Base-by-base conservation (phyloP, 2,888 invertebrate species). In the Diaperis boleti region DNA sequence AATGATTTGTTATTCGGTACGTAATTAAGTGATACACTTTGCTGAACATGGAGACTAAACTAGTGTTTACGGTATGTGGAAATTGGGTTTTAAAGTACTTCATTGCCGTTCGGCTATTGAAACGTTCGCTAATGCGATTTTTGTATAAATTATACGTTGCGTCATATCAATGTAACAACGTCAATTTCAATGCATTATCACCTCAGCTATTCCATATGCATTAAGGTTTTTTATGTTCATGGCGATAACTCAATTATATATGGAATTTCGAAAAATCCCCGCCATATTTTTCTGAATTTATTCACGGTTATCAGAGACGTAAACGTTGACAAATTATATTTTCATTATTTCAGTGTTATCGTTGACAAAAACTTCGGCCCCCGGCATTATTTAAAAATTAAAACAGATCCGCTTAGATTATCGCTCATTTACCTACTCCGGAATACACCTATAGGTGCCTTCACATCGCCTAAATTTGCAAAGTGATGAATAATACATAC, bases 11-110 rank as follows among this genome's bases (percentile, higher is more conserved):
- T 72, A 71, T 72, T 71, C 70, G 69, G 66, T 69, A 71, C 68
- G 72, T 74, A 74, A 77, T 78, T 74, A 72, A 74, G 69, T 65
- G 76, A 76, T 70, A 75, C 77, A 77, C 70, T 76, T 76, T 76
- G 73, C 59, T 74, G 77, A 72, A 74, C 76, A 77, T 66, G 64
- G 14, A 33, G 44, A 35, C 35, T 31, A 39, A 63, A 45, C 31
- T 39, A 33, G 29, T 62, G 31, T 50, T 62, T 62, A 44, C 13
- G 45, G n/a, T 15, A 17, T 50, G 59, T 59, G 55, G 55, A 55
- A 55, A 55, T 55, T 33, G 44, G 44, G 35, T 52, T 52, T 52
- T 52, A 52, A 52, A 52, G 18, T 13, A 10, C 17, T 29, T 13
- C 18, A 50, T 22, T 44, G 11, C 45, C 29, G 14, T n/a, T 39